Percentiles rank a stretch among this genome's conserved stretches.
Conservation (phyloP, 2,888 invertebrate genomes). For the Philopedon plagiatum region DNA sequence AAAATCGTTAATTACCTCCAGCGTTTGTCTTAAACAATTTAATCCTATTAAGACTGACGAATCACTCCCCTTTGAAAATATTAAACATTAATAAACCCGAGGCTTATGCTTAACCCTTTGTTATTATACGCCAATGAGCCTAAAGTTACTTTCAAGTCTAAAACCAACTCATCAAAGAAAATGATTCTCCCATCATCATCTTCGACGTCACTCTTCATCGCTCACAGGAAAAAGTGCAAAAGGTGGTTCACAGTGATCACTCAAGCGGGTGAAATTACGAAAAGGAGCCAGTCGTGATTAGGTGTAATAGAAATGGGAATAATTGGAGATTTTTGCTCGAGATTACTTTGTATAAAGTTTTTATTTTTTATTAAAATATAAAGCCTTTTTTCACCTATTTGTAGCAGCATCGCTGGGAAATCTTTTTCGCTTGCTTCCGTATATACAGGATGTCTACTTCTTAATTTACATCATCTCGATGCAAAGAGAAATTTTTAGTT, state of each 20-base stretch:
- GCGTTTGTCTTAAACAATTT: background rate
- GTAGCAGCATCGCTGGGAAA: too few species aligned
- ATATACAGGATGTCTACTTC: too few species aligned
- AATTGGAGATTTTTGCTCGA: conserved; percentile 20
- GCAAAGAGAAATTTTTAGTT: too few species aligned
- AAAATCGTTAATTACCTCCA: background rate
- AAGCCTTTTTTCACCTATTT: too few species aligned
- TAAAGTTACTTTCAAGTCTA: background rate
- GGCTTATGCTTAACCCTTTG: background rate
- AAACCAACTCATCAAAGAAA: conserved; percentile 17
- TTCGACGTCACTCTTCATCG: conserved; percentile 33
- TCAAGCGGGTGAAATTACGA: conserved; percentile 23
- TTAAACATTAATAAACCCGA: background rate
- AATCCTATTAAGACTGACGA: conserved; percentile 7
- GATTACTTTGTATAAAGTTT: background rate
- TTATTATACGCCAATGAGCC: conserved; percentile 19
- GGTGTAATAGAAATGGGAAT: conserved; percentile 24
- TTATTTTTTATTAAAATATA: background rate
- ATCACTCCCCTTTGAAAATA: conserved; percentile 4
- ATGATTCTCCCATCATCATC: conserved; percentile 33
- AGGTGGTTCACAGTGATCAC: conserved; percentile 25
- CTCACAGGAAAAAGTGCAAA: conserved; percentile 22
- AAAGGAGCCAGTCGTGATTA: conserved; percentile 21
- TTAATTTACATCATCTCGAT: too few species aligned
- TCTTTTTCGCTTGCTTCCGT: too few species aligned